Evolutionary conservation across 2,888 invertebrate genomes (phyloP).

Genomic region (Athalia circularis): DNA sequence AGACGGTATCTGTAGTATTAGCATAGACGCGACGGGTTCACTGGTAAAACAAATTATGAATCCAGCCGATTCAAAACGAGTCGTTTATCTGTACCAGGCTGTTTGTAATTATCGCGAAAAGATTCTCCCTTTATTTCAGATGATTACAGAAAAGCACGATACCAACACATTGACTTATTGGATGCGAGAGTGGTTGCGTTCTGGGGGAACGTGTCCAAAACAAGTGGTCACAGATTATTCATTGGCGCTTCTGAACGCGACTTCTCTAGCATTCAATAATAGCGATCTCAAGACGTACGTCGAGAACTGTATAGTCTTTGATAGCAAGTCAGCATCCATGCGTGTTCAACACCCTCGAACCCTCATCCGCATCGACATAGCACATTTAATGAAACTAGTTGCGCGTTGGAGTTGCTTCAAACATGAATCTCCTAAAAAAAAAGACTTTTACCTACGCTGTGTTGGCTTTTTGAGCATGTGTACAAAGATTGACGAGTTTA

Average conservation of each 20-base stretch:
- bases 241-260: conserved; percentile 54
- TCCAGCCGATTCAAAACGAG: conserved; percentile 45
- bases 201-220: conserved; percentile 51
- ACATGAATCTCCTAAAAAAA: conserved; percentile 38
- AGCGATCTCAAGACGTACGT: conserved; percentile 49
- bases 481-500: conserved; percentile 44
- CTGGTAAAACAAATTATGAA: conserved; percentile 49
- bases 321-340: not conserved
- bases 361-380: conserved; percentile 56
- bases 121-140: conserved; percentile 56
- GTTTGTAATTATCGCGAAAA: conserved; percentile 48
- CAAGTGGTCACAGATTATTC: conserved; percentile 54
- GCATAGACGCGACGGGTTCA: conserved; percentile 57
- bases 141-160: conserved; percentile 57
- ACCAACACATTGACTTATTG: conserved; percentile 52
- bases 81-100: conserved; percentile 55
- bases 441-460: conserved; percentile 55
- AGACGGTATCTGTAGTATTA: conserved; percentile 47
- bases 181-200: conserved; percentile 54
- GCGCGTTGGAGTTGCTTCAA: conserved; percentile 50
- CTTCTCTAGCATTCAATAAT: conserved; percentile 54
- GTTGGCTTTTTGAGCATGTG: conserved; percentile 46
- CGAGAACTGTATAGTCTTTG: conserved; percentile 47
- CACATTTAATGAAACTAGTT: conserved; percentile 56
- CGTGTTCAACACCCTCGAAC: conserved; percentile 37